Base-by-base conservation (phyloP, 2,113 vertebrate genomes). In the Epinephelus fuscoguttatus region DNA sequence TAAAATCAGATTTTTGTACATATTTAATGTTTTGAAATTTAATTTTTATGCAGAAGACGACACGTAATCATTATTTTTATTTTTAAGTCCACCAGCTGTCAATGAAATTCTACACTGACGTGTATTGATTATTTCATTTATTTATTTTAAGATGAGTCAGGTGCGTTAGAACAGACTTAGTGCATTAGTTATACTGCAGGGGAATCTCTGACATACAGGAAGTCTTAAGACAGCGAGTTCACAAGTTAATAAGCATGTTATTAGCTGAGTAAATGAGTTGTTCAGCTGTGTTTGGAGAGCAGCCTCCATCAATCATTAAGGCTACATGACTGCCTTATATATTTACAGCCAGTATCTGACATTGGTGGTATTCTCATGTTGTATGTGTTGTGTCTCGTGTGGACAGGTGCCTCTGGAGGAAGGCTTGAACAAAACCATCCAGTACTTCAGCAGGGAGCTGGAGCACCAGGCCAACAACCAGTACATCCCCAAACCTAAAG, bases 401-500 rank as follows among this genome's bases (percentile, higher is more conserved):
- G 49, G 62, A 84, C 91, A 99, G 98, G 98, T 99, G 33, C 98
- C 98, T 0, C 75, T 99, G 95, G 98, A 99, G 89, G 98, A 99
- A 94, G 98, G 98, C 17, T 91, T 99, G 88, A 99, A 99, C 90
- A 99, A 99, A 96, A 99, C 98, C 13, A 99, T 99, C 89, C 98
- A 99, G 93, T 99, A 99, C 93, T 99, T 99, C 95, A 97, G 96
- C 68, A 95, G 98, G 89, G 98, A 99, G 77, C 97, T 99, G 3
- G 98, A 99, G 82, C 97, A 99, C 93, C 98, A 99, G 92, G 98
- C 97, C 2, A 99, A 99, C 89, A 99, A 99, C 86, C 98, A 99
- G 84, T 99, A 99, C 93, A 99, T 99, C 93, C 98, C 98, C 87
- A 99, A 99, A 93, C 98, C 98, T 21, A 99, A 99, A 94, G 97